Evolutionary conservation across 2,113 vertebrate species (phyloP).

Genomic region (Crypturellus undulatus): DNA sequence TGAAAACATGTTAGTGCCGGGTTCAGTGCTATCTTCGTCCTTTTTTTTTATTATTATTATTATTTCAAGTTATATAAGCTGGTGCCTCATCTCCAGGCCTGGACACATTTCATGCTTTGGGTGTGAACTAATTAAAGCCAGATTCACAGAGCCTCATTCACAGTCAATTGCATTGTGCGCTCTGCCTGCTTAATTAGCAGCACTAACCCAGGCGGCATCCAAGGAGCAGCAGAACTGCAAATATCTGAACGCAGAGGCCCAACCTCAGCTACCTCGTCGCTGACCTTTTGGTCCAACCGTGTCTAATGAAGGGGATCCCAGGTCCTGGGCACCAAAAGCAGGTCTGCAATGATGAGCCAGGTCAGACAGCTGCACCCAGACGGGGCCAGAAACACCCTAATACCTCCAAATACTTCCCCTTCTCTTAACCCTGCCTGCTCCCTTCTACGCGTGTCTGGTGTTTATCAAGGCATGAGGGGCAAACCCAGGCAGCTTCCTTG

Average conservation of each 20-base stretch:
- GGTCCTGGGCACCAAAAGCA: accelerated
- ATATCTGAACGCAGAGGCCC: accelerated
- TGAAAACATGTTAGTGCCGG: too few species aligned
- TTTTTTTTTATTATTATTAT: neutral
- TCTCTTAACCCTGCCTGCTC: too few species aligned
- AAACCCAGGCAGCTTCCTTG: neutral
- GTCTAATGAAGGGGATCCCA: neutral
- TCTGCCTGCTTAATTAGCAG: neutral
- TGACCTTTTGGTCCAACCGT: neutral
- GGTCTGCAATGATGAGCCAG: neutral
- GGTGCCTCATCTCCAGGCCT: neutral
- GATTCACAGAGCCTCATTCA: neutral
- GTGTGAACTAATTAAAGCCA: conserved; percentile 1
- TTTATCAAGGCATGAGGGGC: accelerated
- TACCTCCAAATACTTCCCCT: neutral
- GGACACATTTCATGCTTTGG: neutral
- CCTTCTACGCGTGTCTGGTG: neutral
- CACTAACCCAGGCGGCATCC: neutral
- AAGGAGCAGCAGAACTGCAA: neutral
- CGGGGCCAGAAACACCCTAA: neutral
- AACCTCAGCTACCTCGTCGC: neutral
- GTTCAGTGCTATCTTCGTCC: neutral
- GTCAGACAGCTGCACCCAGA: neutral
- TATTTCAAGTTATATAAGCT: neutral
- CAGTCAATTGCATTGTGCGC: neutral